These are phyloP conservation scores for Petrocephalus schoutedeni DNA, from an alignment of 2,797 vertebrate genomes.

Conservation along the genomic window DNA sequence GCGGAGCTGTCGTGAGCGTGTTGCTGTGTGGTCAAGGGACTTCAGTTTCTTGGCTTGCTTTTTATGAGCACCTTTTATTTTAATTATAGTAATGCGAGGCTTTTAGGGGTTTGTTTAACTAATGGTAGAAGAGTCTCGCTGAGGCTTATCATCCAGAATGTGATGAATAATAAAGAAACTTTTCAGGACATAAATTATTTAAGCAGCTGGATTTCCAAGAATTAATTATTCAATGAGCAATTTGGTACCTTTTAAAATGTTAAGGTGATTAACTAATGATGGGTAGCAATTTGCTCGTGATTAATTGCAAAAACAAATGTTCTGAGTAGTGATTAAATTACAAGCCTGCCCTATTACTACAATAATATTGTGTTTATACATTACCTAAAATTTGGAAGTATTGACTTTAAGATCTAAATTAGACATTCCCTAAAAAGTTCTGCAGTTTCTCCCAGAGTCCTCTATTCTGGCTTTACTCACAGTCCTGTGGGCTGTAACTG, in stretches of 20 bases:
- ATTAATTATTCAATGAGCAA: background rate
- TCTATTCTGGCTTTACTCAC: background rate
- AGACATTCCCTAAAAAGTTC: background rate
- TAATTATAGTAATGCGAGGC: background rate
- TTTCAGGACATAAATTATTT: background rate
- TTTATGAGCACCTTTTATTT: background rate
- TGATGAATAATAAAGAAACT: background rate
- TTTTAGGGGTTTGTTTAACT: background rate
- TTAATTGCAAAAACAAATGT: background rate
- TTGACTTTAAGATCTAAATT: background rate
- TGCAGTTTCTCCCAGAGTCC: background rate
- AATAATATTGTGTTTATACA: background rate
- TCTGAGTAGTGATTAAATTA: background rate
- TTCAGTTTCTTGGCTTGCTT: background rate
- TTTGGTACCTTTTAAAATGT: background rate
- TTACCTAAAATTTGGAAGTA: background rate
- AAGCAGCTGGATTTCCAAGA: background rate
- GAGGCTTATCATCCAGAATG: background rate
- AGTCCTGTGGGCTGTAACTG: background rate
- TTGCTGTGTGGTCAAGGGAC: background rate
- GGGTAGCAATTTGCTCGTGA: background rate
- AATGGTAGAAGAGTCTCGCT: background rate
- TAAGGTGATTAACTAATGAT: slow-evolving; percentile 53
- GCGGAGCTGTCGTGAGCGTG: background rate
- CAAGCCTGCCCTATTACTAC: background rate